Conservation (phyloP, 1,140 invertebrate genomes). For the Oppia nitens region DNA sequence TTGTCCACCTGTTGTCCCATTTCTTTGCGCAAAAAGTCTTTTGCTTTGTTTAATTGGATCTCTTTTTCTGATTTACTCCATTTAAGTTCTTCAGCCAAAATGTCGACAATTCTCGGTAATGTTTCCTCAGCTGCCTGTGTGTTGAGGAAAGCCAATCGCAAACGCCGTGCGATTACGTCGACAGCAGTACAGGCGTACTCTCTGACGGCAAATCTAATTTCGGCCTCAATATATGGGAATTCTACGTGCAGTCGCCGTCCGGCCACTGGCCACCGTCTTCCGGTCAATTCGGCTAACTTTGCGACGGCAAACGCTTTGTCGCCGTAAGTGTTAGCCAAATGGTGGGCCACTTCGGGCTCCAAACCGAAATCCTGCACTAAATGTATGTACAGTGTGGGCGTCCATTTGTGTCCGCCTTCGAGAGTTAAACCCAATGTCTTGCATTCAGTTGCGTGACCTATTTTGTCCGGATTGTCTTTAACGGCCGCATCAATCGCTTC, state of each 20-base stretch:
- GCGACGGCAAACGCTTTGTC: constrained; percentile 94
- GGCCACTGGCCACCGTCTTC: constrained; percentile 86
- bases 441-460: constrained; percentile 48
- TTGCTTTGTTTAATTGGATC: constrained; percentile 56
- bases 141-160: constrained; percentile 87
- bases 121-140: constrained; percentile 86
- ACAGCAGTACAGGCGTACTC: constrained; percentile 93
- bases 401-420: constrained; percentile 90
- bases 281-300: constrained; percentile 84
- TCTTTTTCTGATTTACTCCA: constrained; percentile 72
- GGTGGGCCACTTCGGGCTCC: constrained; percentile 63
- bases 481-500: constrained; percentile 89
- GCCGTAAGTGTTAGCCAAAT: constrained; percentile 89
- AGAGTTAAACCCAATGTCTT: constrained; percentile 76
- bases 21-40: constrained; percentile 71
- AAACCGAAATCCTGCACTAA: constrained; percentile 64
- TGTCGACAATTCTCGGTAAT: constrained; percentile 72
- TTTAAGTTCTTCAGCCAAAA: constrained; percentile 88
- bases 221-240: constrained; percentile 96
- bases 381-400: constrained; percentile 92
- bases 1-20: constrained; percentile 93
- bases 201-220: constrained; percentile 76
- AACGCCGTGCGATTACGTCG: constrained; percentile 84
- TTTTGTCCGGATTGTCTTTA: constrained; percentile 31
- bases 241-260: constrained; percentile 89